Evolutionary conservation across 2,113 vertebrate species (phyloP).

Genomic region (Mus musculus): GRCm39 chr12:41490501-41491000

Average conservation of each 20-base stretch:
- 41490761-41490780: constrained; percentile 8
- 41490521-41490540: not conserved
- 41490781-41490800: not conserved
- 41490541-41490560: rapidly evolving
- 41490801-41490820: not conserved
- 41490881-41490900: not conserved
- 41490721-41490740: not conserved
- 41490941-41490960: not conserved
- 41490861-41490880: not conserved
- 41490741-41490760: not conserved
- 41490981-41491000: not conserved
- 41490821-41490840: not conserved
- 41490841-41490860: no score
- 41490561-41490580: rapidly evolving
- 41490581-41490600: not conserved
- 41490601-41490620: not conserved
- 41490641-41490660: not conserved
- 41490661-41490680: not conserved
- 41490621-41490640: not conserved
- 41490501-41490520: not conserved
- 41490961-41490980: not conserved
- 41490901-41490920: not conserved
- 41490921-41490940: not conserved
- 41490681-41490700: not conserved
- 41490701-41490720: not conserved